phyloP scores from a whole-genome alignment of 2,888 invertebrate species.

The Pilophorus perplexus region DNA sequence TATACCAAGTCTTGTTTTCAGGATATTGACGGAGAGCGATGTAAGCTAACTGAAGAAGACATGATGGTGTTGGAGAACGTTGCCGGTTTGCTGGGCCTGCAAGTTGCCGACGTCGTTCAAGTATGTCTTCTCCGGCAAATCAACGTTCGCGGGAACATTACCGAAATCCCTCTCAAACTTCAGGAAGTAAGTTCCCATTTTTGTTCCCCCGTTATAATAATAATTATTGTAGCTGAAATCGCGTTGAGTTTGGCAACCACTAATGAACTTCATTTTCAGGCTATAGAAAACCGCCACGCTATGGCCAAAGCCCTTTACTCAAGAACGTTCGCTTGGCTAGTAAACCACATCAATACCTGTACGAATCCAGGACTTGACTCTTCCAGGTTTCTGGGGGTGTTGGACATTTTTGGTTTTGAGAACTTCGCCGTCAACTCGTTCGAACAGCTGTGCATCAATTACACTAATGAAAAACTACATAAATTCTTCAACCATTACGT shows the following conservation, averaged over 20 bases:
- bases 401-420: constrained; percentile 93
- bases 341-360: constrained; percentile 87
- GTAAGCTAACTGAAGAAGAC: constrained; percentile 69
- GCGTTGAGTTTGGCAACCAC: not conserved
- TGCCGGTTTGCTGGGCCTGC: constrained; percentile 70
- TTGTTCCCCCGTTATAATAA: not conserved
- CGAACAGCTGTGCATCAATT: constrained; percentile 90
- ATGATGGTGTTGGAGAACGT: constrained; percentile 71
- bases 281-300: constrained; percentile 85
- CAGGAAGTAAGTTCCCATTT: constrained; percentile 65
- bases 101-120: constrained; percentile 69
- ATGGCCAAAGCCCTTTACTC: constrained; percentile 91
- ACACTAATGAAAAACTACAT: constrained; percentile 90
- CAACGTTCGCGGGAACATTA: constrained; percentile 88
- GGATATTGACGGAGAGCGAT: constrained; percentile 84
- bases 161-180: constrained; percentile 83
- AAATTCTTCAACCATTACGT: constrained; percentile 97
- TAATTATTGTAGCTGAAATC: not conserved
- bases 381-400: constrained; percentile 75
- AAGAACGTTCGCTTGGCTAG: constrained; percentile 87
- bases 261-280: constrained; percentile 57
- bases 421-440: constrained; percentile 88
- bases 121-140: constrained; percentile 78
- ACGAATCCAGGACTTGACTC: constrained; percentile 84
- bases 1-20: too few relatives aligned